A percentile compares a stretch with the other conserved stretches of the same genome.
Conservation (phyloP, 2,797 vertebrate species). For the Hydrolagus colliei region DNA sequence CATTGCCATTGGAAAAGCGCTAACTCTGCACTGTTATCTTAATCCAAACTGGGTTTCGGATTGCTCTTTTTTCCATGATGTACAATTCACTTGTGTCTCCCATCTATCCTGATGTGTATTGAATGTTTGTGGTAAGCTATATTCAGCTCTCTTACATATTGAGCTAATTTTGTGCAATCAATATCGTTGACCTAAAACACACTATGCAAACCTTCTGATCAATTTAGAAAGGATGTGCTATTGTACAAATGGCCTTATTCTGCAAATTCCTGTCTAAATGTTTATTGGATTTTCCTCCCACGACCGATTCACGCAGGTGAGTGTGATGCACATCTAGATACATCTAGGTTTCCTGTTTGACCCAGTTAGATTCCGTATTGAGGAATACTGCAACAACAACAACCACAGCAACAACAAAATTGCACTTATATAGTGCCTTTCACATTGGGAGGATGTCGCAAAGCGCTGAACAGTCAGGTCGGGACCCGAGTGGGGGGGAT, state of each 20-base stretch:
- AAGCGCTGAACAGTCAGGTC: no score
- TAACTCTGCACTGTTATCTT: neutral
- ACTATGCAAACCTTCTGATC: neutral
- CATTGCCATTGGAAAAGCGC: neutral
- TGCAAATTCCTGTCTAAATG: neutral
- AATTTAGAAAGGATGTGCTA: neutral
- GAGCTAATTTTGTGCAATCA: neutral
- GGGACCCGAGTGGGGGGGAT: no score
- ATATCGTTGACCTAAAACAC: neutral
- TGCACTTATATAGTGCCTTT: no score
- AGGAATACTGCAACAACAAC: no score
- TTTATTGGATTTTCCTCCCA: no score
- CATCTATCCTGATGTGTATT: neutral
- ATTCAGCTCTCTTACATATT: neutral
- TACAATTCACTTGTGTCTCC: neutral
- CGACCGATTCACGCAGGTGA: no score
- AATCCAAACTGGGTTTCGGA: neutral
- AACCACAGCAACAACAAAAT: no score
- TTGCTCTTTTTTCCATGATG: neutral
- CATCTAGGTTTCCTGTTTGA: no score
- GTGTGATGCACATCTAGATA: no score
- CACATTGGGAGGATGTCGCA: no score
- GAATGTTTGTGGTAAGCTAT: neutral
- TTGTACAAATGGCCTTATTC: neutral
- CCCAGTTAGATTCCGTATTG: no score